phyloP scores from a whole-genome alignment of 2,888 invertebrate genomes.

The Pandemis heparana region DNA sequence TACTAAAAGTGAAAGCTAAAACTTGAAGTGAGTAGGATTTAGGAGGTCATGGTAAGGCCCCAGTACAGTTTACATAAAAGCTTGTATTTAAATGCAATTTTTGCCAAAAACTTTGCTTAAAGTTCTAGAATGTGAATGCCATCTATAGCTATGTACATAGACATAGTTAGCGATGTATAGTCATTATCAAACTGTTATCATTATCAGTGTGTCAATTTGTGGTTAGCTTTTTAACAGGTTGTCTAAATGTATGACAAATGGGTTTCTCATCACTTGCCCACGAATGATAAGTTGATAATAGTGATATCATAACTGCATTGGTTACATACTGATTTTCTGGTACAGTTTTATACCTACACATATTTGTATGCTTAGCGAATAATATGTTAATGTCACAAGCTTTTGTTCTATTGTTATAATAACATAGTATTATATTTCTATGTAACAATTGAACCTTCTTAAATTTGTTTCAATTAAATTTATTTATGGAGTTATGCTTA shows the following conservation, averaged over 20 bases:
- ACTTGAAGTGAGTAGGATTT: too few relatives aligned
- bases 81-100: too few relatives aligned
- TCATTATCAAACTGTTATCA: not conserved
- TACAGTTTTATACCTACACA: not conserved
- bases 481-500: too few relatives aligned
- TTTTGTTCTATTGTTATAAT: slow-evolving; percentile 15
- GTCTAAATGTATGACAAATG: not conserved
- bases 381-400: not conserved
- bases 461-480: too few relatives aligned
- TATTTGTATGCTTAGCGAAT: slow-evolving; percentile 36
- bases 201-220: not conserved
- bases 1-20: too few relatives aligned
- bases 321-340: not conserved
- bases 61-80: too few relatives aligned
- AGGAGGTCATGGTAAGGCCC: too few relatives aligned
- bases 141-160: too few relatives aligned
- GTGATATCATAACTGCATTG: slow-evolving; percentile 3
- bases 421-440: not conserved
- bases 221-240: not conserved
- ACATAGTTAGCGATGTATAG: not conserved
- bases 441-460: too few relatives aligned
- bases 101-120: too few relatives aligned
- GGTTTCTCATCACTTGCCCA: not conserved
- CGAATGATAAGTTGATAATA: not conserved
- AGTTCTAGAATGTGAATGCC: too few relatives aligned